Evolutionary conservation across 1,140 invertebrate genomes (phyloP), one percentile per base, ranked within the genome.

Genomic region (Zaprionus nigranus): DNA sequence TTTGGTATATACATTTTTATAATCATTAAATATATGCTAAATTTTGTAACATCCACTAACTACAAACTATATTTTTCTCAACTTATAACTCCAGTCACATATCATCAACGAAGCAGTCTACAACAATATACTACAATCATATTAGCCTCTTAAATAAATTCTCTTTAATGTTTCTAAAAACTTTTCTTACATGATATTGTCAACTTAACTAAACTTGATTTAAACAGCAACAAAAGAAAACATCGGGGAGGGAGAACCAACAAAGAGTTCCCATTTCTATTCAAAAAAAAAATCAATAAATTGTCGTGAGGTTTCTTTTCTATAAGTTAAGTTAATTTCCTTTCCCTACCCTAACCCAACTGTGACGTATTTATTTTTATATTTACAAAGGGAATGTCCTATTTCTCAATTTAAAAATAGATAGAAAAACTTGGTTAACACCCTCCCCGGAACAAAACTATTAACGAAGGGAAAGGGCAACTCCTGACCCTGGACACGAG

Each of bases 401-500:
- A 73, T 43, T 73, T 13, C 17, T 46, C 26, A 46, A 38, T 61
- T 56, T 61, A 56, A 54, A 56, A 36, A 61, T 56, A 53, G 30
- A 69, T 53, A 17, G 30, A 69, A 30, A 40, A 61, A 9, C 15
- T 30, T n/a, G 43, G 17, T 30, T 17, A 49, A 51, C 60, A 62
- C 61, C 7, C 40, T n/a, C 46, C 61, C 2, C 40, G 40, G 6
- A 28, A 40, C 0, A 46, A 17, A 46, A 46, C n/a, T 46, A 17
- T 46, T 46, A 20, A 46, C 2, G 40, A 9, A 11, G 30, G 9
- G 40, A 46, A 7, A 7, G 40, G 6, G 20, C 40, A 17, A 46
- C 40, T 46, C 40, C 58, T 69, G 71, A 74, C 71, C 71, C 49
- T 38, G 60, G 71, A 56, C 66, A 70, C 58, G 66, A 24, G 62